Evolutionary conservation across 2,888 invertebrate genomes (phyloP), one percentile per base, ranked within the genome.

Genomic region (Cephus nigrinus): DNA sequence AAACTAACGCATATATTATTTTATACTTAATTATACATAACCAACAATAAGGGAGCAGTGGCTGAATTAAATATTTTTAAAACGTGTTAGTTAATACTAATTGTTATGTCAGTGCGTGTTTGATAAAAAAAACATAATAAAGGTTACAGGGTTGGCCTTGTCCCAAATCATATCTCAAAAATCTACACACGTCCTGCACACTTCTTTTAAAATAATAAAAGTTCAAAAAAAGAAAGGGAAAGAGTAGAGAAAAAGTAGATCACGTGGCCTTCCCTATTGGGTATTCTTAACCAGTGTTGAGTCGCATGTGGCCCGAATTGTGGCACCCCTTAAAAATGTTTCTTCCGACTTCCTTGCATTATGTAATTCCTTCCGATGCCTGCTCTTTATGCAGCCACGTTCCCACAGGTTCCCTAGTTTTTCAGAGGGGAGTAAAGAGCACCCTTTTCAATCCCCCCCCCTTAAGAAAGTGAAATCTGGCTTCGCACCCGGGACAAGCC

Each of bases 121-220:
- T 9, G 55, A 55, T 55, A 55, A 55, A 55, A 55, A 40, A 55
- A 23, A 34, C 34, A 11, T 12, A 55, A 55, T 55, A 5, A 55
- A 55, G 55, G 23, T 55, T 55, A 9, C 55, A 55, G 35, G 34
- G 69, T 34, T 35, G 30, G 12, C 32, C 30, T 74, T 55, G 73
- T 23, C 23, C 23, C 55, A 23, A 55, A 5, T 55, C 55, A 9
- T 76, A 79, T 75, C 80, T 80, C 69, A 75, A 69, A 74, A 77
- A 78, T 81, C 76, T 74, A 82, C 86, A 87, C 87, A 86, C 86
- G 86, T 81, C 79, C 79, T 81, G 79, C 87, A 86, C 87, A 85
- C 87, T 86, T 84, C 83, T 68, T 77, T 73, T 76, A 76, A 75
- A 74, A 76, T 76, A 9, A 40, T 77, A 77, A 81, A 75, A 78